A percentile compares a stretch with the other conserved stretches of the same genome.
Conservation (phyloP, 2,888 invertebrate species). For the Agrotis segetum region DNA sequence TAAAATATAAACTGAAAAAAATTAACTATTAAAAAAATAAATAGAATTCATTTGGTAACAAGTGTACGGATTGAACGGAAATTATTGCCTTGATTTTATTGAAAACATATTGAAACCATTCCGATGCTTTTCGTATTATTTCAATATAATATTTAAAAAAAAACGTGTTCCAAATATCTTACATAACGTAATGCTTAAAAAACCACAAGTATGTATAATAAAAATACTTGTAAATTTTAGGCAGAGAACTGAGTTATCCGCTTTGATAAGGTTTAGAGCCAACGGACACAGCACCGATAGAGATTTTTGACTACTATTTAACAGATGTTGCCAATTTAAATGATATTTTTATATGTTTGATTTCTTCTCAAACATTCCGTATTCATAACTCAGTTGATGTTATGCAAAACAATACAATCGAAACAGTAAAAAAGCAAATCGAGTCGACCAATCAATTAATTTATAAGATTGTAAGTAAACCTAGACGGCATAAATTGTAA, state of each 20-base stretch:
- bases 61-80: slow-evolving; percentile 32
- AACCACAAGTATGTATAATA: too few species aligned
- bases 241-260: too few species aligned
- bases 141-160: neutral
- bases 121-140: neutral
- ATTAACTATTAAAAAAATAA: neutral
- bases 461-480: slow-evolving; percentile 69
- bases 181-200: neutral
- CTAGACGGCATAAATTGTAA: slow-evolving; percentile 61
- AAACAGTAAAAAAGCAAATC: slow-evolving; percentile 60
- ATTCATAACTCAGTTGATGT: slow-evolving; percentile 18
- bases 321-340: too few species aligned
- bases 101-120: neutral
- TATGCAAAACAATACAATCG: slow-evolving; percentile 52
- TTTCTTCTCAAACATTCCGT: too few species aligned
- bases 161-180: neutral
- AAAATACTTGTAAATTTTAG: too few species aligned
- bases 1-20: too few species aligned
- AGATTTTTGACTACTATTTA: too few species aligned
- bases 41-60: slow-evolving; percentile 24
- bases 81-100: slow-evolving; percentile 19
- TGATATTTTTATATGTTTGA: too few species aligned
- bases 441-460: slow-evolving; percentile 68
- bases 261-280: too few species aligned
- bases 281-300: too few species aligned